phyloP scores from a whole-genome alignment of 2,888 invertebrate genomes.

The Agrenia bidenticulata region DNA sequence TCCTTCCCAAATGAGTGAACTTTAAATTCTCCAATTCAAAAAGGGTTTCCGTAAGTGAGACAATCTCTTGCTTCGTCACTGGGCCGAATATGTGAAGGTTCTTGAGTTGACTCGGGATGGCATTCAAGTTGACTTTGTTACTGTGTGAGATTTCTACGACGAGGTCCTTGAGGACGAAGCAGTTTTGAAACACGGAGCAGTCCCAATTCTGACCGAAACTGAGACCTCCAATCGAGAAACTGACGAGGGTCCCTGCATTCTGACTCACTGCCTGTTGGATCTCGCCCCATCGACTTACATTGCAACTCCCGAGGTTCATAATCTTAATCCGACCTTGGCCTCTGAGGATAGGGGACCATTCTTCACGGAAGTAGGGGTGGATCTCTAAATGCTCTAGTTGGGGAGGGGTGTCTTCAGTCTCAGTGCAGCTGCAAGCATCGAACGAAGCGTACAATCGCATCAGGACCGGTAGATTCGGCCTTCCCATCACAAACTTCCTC shows the following conservation, averaged over 20 bases:
- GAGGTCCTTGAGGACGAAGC: conserved; percentile 22
- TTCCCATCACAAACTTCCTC: conserved; percentile 27
- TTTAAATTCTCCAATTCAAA: conserved; percentile 29
- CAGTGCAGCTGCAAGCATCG: no score
- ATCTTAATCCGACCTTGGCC: conserved; percentile 27
- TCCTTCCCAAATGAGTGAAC: conserved; percentile 41
- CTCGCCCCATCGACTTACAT: conserved; percentile 41
- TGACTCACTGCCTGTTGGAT: conserved; percentile 27
- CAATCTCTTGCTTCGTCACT: conserved; percentile 26
- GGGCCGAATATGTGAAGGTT: conserved; percentile 36
- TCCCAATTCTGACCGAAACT: conserved; percentile 46
- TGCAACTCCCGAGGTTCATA: conserved; percentile 39
- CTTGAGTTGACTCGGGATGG: conserved; percentile 29
- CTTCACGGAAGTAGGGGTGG: conserved; percentile 45
- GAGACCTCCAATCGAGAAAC: conserved; percentile 38
- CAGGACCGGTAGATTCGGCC: conserved; percentile 4
- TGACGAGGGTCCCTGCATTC: conserved; percentile 25
- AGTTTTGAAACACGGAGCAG: conserved; percentile 38
- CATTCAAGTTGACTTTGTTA: conserved; percentile 33
- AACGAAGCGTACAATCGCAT: background rate
- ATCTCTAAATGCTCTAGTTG: conserved; percentile 40
- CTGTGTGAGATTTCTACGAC: conserved; percentile 40
- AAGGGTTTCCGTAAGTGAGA: conserved; percentile 30
- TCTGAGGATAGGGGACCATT: conserved; percentile 40
- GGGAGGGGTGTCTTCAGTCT: no score